Evolutionary conservation across 2,888 invertebrate genomes (phyloP).

Genomic region (Biston stratarius): DNA sequence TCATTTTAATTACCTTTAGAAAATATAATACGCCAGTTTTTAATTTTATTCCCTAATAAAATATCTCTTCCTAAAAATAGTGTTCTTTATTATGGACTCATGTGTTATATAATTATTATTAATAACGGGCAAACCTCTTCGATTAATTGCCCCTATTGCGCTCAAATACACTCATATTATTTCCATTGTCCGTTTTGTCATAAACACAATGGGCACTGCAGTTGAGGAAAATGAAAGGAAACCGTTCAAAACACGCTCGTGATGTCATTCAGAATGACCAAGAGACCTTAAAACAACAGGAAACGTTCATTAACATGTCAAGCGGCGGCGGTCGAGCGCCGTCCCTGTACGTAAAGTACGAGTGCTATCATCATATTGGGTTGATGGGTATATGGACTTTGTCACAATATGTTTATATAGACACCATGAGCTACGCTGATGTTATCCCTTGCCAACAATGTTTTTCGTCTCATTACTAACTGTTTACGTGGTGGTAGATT

Average conservation of each 20-base stretch:
- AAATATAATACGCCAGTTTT: no score
- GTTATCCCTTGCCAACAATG: no score
- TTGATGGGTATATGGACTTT: background rate
- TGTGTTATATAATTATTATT: slow-evolving; percentile 4
- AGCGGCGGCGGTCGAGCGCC: slow-evolving; percentile 44
- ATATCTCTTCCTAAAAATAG: background rate
- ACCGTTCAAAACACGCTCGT: slow-evolving; percentile 47
- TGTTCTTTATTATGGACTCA: background rate
- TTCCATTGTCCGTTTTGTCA: slow-evolving; percentile 31
- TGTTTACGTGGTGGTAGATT: no score
- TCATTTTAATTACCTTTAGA: background rate
- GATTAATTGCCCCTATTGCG: slow-evolving; percentile 31
- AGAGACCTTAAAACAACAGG: slow-evolving; percentile 60
- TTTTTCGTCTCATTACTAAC: no score
- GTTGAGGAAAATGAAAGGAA: slow-evolving; percentile 55
- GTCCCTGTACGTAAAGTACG: background rate
- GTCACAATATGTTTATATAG: background rate
- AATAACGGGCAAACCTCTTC: slow-evolving; percentile 21
- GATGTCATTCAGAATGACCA: slow-evolving; percentile 56
- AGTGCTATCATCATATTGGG: background rate
- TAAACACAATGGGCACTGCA: slow-evolving; percentile 40
- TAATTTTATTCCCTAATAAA: background rate
- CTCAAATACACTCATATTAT: slow-evolving; percentile 26
- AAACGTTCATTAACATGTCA: slow-evolving; percentile 59
- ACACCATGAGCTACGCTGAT: no score